phyloP scores from a whole-genome alignment of 1,140 invertebrate genomes.

The Apis dorsata region DNA sequence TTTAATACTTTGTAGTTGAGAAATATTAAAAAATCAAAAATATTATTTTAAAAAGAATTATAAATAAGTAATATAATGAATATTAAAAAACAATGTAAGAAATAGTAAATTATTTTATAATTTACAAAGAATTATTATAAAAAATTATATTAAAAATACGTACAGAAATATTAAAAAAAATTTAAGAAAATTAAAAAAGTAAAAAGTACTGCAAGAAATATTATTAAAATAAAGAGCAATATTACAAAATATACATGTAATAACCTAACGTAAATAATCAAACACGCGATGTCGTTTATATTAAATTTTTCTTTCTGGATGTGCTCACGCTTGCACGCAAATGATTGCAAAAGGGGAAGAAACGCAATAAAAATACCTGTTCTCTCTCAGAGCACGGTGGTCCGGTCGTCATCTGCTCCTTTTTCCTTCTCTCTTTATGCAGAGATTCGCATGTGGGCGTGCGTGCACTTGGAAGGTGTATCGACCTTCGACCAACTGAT shows the following conservation, averaged over 20 bases:
- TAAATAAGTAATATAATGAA: no score
- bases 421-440: slow-evolving; percentile 37
- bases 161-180: neutral
- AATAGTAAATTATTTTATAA: no score
- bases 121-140: no score
- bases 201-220: neutral
- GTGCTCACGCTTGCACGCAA: slow-evolving; percentile 42
- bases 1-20: no score
- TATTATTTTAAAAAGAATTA: no score
- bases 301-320: slow-evolving; percentile 12
- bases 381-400: slow-evolving; percentile 64
- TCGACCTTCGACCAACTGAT: slow-evolving; percentile 42
- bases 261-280: no score
- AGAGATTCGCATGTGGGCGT: slow-evolving; percentile 21
- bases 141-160: no score
- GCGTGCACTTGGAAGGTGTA: slow-evolving; percentile 10
- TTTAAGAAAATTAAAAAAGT: neutral
- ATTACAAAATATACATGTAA: no score
- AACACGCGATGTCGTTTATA: neutral
- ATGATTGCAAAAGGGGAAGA: slow-evolving; percentile 30
- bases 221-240: no score
- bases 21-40: no score
- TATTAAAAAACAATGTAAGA: no score
- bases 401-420: slow-evolving; percentile 62
- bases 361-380: slow-evolving; percentile 48